Evolutionary conservation across 2,797 vertebrate genomes (phyloP), one percentile per base, ranked within the genome.

Genomic region (Falco columbarius): DNA sequence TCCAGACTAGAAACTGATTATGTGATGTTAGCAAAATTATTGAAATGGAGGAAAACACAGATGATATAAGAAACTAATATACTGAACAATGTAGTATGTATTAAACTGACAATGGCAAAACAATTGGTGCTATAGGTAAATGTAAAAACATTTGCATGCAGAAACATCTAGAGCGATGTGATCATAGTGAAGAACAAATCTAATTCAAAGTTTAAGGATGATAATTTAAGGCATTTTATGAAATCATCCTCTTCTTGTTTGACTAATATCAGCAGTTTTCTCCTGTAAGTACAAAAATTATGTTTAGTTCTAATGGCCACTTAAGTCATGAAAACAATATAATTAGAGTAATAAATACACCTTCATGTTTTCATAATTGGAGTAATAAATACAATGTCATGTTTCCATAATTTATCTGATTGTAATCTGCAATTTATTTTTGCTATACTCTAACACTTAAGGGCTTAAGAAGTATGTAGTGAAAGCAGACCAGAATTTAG

Each of bases 311-410:
- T 94, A 94, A 94, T 76, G 81, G 59, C 81, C 84, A 85, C 79
- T 95, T 82, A 94, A 91, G 87, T 71, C 6, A 55, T 36, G 71
- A 74, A 82, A 95, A 82, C 42, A 86, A 79, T 66, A 44, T 85
- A 94, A 96, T 96, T 79, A 59, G 81, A 63, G 81, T 87, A 87
- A 93, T 89, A 95, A 92, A 96, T 91, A 82, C 79, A 89, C 66
- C 55, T 61, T 42, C 34, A 54, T 89, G 29, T 51, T 96, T 95
- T 70, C 27, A 13, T 95, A 96, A 95, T 95, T 89, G 68, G 40
- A 40, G 40, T 58, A 62, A 89, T 96, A 95, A 95, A 92, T 68
- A 86, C 7, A 30, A 16, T 5, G 32, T 15, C 0, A 0, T 73
- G 44, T 70, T 87, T 73, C 52, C 19, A 26, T 95, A 51, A 76